These are phyloP conservation scores for Drosophila micromelanica DNA, from an alignment of 1,140 invertebrate species.

Conservation along the genomic window DNA sequence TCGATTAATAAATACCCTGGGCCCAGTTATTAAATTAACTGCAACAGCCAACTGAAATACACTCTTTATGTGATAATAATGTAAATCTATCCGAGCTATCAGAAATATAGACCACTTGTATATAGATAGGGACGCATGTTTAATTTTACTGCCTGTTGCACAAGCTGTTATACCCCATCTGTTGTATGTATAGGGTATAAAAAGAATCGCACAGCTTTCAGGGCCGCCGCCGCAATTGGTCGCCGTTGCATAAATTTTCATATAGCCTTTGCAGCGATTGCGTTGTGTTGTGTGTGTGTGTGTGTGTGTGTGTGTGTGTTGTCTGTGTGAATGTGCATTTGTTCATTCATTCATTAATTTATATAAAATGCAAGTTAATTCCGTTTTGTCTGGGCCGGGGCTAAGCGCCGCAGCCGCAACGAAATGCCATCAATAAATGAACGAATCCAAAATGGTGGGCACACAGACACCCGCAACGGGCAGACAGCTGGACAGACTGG, in stretches of 20 bases:
- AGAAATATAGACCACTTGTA: background rate
- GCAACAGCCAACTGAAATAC: no score
- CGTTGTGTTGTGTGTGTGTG: constrained; percentile 7
- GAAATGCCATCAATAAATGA: constrained; percentile 82
- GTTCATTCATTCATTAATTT: constrained; percentile 82
- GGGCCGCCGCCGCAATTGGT: constrained; percentile 51
- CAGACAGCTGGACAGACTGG: constrained; percentile 5
- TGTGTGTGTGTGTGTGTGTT: constrained; percentile 10
- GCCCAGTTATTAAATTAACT: no score
- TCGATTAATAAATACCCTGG: constrained; percentile 3
- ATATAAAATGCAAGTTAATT: constrained; percentile 84
- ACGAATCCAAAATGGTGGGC: constrained; percentile 57
- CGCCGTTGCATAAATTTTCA: constrained; percentile 69
- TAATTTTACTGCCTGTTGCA: background rate
- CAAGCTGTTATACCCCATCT: no score
- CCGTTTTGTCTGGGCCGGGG: constrained; percentile 75
- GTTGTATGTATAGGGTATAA: background rate
- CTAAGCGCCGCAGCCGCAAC: constrained; percentile 68
- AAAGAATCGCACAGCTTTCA: constrained; percentile 62
- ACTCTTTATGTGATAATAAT: no score
- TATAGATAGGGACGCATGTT: no score
- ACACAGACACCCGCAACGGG: constrained; percentile 24
- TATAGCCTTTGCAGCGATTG: constrained; percentile 45
- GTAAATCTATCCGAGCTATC: background rate
- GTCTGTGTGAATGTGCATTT: constrained; percentile 40